Evolutionary conservation across 1,140 invertebrate species (phyloP), one percentile per base, ranked within the genome.

Genomic region (Hormaphis cornu): DNA sequence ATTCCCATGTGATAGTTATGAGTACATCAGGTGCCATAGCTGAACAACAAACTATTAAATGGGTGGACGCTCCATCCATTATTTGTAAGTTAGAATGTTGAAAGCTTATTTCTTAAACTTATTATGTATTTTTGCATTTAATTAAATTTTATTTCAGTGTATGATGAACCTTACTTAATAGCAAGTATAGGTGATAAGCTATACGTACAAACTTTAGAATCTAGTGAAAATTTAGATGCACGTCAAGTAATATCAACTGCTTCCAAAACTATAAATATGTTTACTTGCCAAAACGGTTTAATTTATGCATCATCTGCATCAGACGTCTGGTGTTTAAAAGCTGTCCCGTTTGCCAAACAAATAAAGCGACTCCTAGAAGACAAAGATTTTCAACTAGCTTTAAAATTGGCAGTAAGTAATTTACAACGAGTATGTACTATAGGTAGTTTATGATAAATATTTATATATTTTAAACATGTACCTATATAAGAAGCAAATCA

Each of bases 311-410:
- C 93, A 3, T 95, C 93, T 1, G 81, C 85, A 10, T 89, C 89
- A 72, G 86, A 90, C 78, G 85, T 97, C 20, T 97, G 93, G 92
- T 87, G 87, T 75, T 79, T 98, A 24, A 85, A 83, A 54, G 82
- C 86, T 12, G 84, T 91, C 7, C 88, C 93, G 71, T 82, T 92
- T 66, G 82, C 85, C 4, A 85, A 85, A 69, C 94, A 97, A 80
- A 87, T 93, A 14, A 81, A 88, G 74, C 84, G 87, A 70, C 80
- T 97, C 22, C 77, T 97, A 1, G 85, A 89, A 72, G 86, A 89
- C 73, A 95, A 95, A 79, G 89, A 95, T 75, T 97, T 96, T 82
- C 89, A 95, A 78, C 79, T 97, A 42, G 95, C 95, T n/a, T 81
- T 97, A 22, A 87, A 91, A 78, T 79, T 98, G 69, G 92, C 90